Conservation (phyloP, 2,797 vertebrate genomes). For the Peromyscus attwateri region DNA sequence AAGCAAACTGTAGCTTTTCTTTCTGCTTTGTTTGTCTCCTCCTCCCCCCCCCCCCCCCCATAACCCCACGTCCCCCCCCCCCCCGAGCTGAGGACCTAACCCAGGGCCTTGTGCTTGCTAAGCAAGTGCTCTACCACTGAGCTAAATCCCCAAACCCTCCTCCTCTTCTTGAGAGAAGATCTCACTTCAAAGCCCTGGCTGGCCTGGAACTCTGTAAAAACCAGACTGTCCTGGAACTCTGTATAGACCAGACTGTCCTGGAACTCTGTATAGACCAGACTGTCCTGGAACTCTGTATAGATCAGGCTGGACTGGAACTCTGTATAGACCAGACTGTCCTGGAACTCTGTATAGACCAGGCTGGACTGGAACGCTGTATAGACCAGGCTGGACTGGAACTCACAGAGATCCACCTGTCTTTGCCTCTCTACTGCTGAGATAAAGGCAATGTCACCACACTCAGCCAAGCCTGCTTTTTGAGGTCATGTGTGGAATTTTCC, state of each 20-base stretch:
- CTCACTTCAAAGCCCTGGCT: background rate
- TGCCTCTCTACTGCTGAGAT: background rate
- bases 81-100: too few species aligned
- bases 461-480: background rate
- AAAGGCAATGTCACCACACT: too few species aligned
- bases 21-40: too few species aligned
- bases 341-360: background rate
- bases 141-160: too few species aligned
- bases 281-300: background rate
- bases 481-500: background rate
- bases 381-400: background rate
- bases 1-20: background rate
- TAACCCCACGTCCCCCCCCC: accelerated
- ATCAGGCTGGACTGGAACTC: background rate
- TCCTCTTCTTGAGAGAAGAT: background rate
- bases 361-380: background rate
- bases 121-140: too few species aligned
- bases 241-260: background rate
- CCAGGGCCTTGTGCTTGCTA: too few species aligned
- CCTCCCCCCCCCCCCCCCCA: background rate
- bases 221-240: background rate
- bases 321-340: background rate
- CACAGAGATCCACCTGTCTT: background rate
- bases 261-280: background rate
- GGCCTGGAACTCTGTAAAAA: background rate